A percentile compares a stretch with the other conserved stretches of the same genome.
Conservation (phyloP, 2,888 invertebrate genomes). For the Pogonocherus hispidulus region DNA sequence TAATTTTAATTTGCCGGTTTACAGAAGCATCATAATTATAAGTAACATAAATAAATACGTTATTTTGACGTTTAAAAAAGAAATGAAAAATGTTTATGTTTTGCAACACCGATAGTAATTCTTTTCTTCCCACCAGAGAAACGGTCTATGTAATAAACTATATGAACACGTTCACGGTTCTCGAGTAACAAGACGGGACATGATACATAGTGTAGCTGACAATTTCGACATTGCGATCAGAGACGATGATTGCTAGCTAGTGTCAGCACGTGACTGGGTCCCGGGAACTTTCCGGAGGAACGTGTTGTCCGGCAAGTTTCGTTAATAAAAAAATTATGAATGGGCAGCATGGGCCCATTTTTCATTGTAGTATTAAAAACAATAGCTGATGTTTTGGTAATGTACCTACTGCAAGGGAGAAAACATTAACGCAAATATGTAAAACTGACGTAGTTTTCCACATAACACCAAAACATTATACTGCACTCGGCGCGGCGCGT, state of each 20-base stretch:
- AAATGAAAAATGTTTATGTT: no score
- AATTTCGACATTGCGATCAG: constrained; percentile 31
- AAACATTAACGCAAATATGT: no score
- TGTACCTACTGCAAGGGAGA: no score
- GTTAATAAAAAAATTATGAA: constrained; percentile 5
- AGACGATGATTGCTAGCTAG: constrained; percentile 32
- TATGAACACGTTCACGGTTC: constrained; percentile 28
- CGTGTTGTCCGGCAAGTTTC: constrained; percentile 1
- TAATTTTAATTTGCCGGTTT: no score
- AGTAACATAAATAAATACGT: no score
- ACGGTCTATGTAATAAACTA: constrained; percentile 18
- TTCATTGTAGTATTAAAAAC: not conserved
- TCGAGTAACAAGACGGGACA: constrained; percentile 15
- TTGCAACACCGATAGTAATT: no score
- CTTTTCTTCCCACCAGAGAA: no score
- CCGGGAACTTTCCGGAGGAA: not conserved
- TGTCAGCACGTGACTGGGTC: constrained; percentile 32
- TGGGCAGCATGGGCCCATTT: not conserved
- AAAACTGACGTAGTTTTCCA: no score
- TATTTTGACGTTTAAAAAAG: no score
- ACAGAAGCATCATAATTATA: no score
- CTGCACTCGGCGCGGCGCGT: no score
- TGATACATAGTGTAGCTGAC: constrained; percentile 28
- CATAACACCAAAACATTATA: no score
- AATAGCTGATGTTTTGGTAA: not conserved